Evolutionary conservation across 2,113 vertebrate species (phyloP).

Genomic region (Hippocampus barbouri): DNA sequence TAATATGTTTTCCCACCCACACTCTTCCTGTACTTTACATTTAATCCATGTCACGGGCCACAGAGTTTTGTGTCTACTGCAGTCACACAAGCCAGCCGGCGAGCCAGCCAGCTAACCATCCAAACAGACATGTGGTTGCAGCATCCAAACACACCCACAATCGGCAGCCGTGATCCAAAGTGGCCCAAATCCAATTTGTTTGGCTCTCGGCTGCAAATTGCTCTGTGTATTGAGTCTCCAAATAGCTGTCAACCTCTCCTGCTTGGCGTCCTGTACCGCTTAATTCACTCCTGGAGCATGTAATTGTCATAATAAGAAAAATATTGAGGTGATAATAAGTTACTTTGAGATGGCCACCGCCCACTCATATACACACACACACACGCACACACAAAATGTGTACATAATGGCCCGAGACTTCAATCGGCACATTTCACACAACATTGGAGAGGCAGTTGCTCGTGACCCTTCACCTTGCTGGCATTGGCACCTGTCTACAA

Average conservation of each 20-base stretch:
- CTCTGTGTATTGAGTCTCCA: constrained; percentile 79
- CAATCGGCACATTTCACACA: constrained; percentile 66
- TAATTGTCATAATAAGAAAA: constrained; percentile 83
- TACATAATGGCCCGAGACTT: constrained; percentile 51
- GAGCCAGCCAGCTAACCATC: constrained; percentile 46
- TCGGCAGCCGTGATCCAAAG: constrained; percentile 75
- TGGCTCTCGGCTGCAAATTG: constrained; percentile 77
- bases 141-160: constrained; percentile 70
- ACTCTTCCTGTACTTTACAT: constrained; percentile 3
- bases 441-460: constrained; percentile 64
- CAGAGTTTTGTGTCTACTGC: constrained; percentile 30
- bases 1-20: constrained; percentile 21
- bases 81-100: constrained; percentile 33
- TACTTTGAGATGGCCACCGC: constrained; percentile 69
- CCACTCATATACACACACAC: constrained; percentile 8
- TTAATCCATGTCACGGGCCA: constrained; percentile 23
- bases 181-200: constrained; percentile 81
- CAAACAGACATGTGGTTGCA: constrained; percentile 44
- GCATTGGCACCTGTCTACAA: constrained; percentile 46
- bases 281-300: constrained; percentile 79
- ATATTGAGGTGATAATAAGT: constrained; percentile 81
- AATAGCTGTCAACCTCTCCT: constrained; percentile 80
- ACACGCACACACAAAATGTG: constrained; percentile 8
- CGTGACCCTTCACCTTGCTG: constrained; percentile 63
- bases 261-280: constrained; percentile 74